Conservation (phyloP, 2,888 invertebrate species). For the Tupiocoris notatus region DNA sequence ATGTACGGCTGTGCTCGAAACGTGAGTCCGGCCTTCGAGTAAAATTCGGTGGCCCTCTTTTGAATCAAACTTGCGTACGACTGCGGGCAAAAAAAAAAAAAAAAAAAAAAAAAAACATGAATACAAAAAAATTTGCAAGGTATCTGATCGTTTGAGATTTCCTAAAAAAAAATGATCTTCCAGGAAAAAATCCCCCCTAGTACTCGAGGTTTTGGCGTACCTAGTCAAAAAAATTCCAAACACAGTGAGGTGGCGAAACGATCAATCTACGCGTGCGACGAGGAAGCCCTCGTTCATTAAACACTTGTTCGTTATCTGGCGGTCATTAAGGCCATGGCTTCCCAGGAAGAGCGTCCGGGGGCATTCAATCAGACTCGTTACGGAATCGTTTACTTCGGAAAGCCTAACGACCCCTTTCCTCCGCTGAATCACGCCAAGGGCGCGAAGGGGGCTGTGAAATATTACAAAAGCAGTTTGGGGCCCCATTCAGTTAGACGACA, state of each 20-base stretch:
- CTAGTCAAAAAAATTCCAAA: not conserved
- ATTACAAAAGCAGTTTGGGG: not conserved
- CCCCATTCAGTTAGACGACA: not conserved
- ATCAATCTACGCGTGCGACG: conserved; percentile 21
- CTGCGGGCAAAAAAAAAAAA: too few relatives aligned
- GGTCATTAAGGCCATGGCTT: conserved; percentile 27
- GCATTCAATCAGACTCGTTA: conserved; percentile 41
- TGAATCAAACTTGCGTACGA: conserved; percentile 46
- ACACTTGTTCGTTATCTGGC: conserved; percentile 39
- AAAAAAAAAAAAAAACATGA: too few relatives aligned
- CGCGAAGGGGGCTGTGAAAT: conserved; percentile 7
- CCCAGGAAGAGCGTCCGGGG: conserved; percentile 2
- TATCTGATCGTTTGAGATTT: too few relatives aligned
- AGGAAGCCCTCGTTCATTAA: conserved; percentile 32
- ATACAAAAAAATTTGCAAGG: too few relatives aligned
- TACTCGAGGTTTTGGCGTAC: too few relatives aligned
- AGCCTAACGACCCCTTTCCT: conserved; percentile 34
- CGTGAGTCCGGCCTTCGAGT: conserved; percentile 26
- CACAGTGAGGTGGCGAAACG: conserved; percentile 4
- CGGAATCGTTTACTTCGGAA: conserved; percentile 38
- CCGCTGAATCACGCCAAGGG: not conserved
- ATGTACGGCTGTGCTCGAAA: conserved; percentile 50
- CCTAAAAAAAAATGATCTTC: too few relatives aligned
- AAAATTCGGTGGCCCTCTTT: conserved; percentile 46
- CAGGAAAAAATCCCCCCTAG: too few relatives aligned